Evolutionary conservation across 2,797 vertebrate species (phyloP).

Genomic region (Nasua narica): DNA sequence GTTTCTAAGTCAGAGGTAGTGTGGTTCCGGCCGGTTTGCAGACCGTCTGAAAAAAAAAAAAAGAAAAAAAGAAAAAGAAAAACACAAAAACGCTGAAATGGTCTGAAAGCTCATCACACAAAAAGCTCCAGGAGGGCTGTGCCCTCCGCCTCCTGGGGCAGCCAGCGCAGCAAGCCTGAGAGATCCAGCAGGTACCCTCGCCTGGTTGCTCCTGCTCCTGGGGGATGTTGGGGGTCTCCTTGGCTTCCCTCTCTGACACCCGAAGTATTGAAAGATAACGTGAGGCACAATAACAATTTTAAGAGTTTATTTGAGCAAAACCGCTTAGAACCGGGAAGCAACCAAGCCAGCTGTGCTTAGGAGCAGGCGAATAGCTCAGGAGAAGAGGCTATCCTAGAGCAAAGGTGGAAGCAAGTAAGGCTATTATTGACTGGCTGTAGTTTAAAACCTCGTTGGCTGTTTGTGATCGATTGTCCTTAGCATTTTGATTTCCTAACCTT

Average conservation of each 20-base stretch:
- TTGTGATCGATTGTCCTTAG: background rate
- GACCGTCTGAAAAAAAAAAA: background rate
- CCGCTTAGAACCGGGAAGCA: no score
- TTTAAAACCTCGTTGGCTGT: background rate
- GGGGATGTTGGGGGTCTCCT: background rate
- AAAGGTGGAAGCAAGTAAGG: background rate
- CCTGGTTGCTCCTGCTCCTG: background rate
- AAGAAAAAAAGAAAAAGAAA: fast-evolving
- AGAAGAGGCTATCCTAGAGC: background rate
- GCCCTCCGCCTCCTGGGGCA: no score
- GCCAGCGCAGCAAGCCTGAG: fast-evolving
- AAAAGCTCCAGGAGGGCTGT: fast-evolving
- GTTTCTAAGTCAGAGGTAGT: background rate
- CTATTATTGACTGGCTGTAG: background rate
- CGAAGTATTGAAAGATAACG: background rate
- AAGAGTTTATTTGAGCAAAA: background rate
- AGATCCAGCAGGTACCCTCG: background rate
- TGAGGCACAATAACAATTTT: background rate
- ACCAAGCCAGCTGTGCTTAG: background rate
- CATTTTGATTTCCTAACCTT: background rate
- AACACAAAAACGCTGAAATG: background rate
- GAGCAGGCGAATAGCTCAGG: background rate
- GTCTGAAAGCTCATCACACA: background rate
- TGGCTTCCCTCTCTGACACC: background rate
- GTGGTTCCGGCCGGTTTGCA: background rate